Percentiles rank a stretch among this genome's conserved stretches.
These are phyloP conservation scores for Diplazon laetatorius DNA, from an alignment of 2,888 invertebrate genomes.

Conservation along the genomic window DNA sequence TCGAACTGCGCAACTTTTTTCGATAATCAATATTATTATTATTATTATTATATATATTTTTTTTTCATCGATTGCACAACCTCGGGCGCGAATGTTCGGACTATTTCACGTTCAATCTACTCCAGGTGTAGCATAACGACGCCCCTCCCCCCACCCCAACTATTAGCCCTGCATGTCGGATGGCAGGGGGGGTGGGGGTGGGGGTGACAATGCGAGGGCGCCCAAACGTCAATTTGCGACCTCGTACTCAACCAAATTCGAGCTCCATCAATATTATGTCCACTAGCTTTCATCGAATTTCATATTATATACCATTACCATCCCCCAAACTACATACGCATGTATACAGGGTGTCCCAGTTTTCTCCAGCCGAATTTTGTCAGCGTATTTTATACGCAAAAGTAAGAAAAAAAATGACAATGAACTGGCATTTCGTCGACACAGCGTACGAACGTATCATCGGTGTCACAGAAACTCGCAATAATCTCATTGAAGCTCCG, in stretches of 20 bases:
- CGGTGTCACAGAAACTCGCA: no score
- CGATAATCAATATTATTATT: slow-evolving; percentile 8
- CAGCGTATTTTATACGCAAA: no score
- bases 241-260: slow-evolving; percentile 21
- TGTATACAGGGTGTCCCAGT: no score
- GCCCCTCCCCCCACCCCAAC: no score
- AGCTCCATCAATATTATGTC: slow-evolving; percentile 53
- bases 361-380: no score
- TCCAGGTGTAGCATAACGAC: slow-evolving; percentile 41
- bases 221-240: slow-evolving; percentile 50
- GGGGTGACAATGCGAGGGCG: slow-evolving; percentile 8
- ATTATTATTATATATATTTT: no score
- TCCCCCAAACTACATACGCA: not conserved
- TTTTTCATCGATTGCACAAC: slow-evolving; percentile 48
- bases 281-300: slow-evolving; percentile 40
- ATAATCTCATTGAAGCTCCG: no score
- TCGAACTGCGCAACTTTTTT: slow-evolving; percentile 40
- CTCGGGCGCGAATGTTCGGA: slow-evolving; percentile 18
- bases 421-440: no score
- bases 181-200: not conserved
- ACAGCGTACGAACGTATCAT: no score
- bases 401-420: no score
- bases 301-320: slow-evolving; percentile 14
- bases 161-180: no score
- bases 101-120: slow-evolving; percentile 57